Percentiles rank a stretch among this genome's conserved stretches.
Conservation (phyloP, 1,140 invertebrate species). For the Trachelipus rathkii region DNA sequence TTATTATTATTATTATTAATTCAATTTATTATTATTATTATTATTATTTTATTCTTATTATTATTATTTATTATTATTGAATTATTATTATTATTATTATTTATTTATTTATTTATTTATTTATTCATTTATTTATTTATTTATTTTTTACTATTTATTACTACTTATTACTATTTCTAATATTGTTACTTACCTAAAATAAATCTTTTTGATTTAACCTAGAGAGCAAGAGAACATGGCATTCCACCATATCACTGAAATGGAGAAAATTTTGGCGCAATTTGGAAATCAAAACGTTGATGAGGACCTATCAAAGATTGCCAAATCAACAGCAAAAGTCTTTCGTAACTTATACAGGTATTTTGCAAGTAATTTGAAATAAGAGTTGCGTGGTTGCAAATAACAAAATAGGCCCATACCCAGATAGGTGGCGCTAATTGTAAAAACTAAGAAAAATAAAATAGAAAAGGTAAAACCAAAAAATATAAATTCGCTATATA, state of each 20-base stretch:
- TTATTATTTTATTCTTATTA: too few species aligned
- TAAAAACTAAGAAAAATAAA: background rate
- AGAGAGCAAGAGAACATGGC: constrained; percentile 61
- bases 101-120: too few species aligned
- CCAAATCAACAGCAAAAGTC: constrained; percentile 14
- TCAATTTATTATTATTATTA: too few species aligned
- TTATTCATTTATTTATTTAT: too few species aligned
- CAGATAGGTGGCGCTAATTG: background rate
- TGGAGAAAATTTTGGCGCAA: constrained; percentile 35
- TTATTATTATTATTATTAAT: too few species aligned
- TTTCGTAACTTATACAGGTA: constrained; percentile 17
- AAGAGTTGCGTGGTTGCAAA: background rate
- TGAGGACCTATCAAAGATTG: constrained; percentile 48
- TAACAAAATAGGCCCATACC: background rate
- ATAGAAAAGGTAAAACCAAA: background rate
- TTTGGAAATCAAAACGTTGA: constrained; percentile 19
- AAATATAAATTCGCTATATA: too few species aligned
- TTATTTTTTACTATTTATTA: too few species aligned
- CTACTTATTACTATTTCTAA: too few species aligned
- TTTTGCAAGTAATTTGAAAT: background rate
- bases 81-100: too few species aligned
- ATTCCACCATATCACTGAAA: constrained; percentile 62
- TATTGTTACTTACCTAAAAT: too few species aligned
- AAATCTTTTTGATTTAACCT: too few species aligned
- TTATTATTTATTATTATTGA: too few species aligned